phyloP scores from a whole-genome alignment of 2,113 vertebrate species.

The Raja brachyura region DNA sequence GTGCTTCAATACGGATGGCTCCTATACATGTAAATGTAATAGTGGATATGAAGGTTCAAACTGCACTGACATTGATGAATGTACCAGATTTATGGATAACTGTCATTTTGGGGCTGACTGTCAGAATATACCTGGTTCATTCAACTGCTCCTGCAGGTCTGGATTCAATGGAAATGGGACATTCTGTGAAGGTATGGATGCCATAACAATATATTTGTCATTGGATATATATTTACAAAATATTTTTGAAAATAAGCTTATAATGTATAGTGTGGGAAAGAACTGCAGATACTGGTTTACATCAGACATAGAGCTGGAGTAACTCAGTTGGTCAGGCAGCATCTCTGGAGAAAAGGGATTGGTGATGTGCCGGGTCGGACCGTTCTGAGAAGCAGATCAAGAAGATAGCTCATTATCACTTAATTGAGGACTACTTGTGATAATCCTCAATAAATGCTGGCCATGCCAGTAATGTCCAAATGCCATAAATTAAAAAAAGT shows the following conservation, averaged over 20 bases:
- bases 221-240: neutral
- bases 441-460: too few species aligned
- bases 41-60: slow-evolving; percentile 10
- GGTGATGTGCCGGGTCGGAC: too few species aligned
- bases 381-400: too few species aligned
- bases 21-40: slow-evolving; percentile 16
- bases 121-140: slow-evolving; percentile 1
- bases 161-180: slow-evolving; percentile 32
- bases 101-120: neutral
- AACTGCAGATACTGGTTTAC: too few species aligned
- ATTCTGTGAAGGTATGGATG: slow-evolving; percentile 25
- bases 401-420: too few species aligned
- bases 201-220: neutral
- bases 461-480: too few species aligned
- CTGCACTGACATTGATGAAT: slow-evolving; percentile 37
- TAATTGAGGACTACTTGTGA: too few species aligned
- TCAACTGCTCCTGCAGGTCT: neutral
- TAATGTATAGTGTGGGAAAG: too few species aligned
- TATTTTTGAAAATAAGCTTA: neutral
- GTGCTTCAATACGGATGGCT: slow-evolving; percentile 20
- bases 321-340: too few species aligned
- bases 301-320: too few species aligned
- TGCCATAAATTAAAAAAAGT: too few species aligned
- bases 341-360: too few species aligned
- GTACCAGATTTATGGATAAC: neutral